Base-by-base conservation (phyloP, 2,888 invertebrate species). In the Drosophila infuscata region DNA sequence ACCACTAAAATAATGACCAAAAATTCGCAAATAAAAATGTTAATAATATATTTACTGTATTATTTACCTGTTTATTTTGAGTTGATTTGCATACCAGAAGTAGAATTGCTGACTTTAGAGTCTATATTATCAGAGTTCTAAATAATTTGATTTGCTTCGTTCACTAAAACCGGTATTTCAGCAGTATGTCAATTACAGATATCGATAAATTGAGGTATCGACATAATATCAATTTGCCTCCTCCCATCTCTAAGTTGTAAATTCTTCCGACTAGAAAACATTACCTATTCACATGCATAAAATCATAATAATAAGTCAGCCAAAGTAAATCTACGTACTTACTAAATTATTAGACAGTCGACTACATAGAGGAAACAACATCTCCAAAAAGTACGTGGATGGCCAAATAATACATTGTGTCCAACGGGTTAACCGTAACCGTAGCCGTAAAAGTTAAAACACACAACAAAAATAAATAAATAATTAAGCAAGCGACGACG, bases 241-340 rank as follows among this genome's bases (percentile, higher is more conserved):
- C 32, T 12, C 64, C 2, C 71, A 71, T 71, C 70, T 0, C 64
- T 59, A 59, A 33, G 7, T 36, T 49, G 49, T 32, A 36, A 65
- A 64, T 72, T 71, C 57, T 64, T 53, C 20, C 59, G 29, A 76
- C 36, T 63, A 52, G 71, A 72, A 76, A 76, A 76, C 73, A 71
- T 41, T 53, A 48, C 41, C 32, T 32, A 8, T 32, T 29, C 53
- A 52, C 12, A 52, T 43, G 48, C 38, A 29, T n/a, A 52, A 25
- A 54, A 20, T 48, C 30, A 30, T 9, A 38, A 33, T 48, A 36
- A 35, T 11, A 58, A 30, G 6, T 36, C 11, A 49, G 29, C 3
- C 49, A 41, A 43, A 49, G 48, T 33, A 53, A 29, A 12, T 36
- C 9, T 36, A 32, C 51, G 29, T 53, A 59, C 41, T n/a, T 53